These are phyloP conservation scores for Acomys russatus DNA, from an alignment of 2,797 vertebrate genomes.

Conservation along the genomic window DNA sequence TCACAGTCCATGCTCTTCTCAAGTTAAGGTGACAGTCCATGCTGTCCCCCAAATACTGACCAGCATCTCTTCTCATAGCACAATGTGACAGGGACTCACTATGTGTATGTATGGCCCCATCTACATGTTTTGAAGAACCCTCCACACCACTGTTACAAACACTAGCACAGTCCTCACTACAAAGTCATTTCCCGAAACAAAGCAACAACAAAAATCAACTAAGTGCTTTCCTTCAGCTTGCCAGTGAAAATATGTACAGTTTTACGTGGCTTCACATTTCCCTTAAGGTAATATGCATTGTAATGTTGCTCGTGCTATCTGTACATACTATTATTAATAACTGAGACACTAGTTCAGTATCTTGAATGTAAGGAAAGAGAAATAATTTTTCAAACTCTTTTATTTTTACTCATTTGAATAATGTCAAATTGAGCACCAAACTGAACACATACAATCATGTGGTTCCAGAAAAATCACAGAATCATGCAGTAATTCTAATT, in stretches of 20 bases:
- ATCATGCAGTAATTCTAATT: not conserved
- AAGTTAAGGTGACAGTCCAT: constrained; percentile 14
- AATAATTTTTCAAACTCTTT: constrained; percentile 84
- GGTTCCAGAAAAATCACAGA: not conserved
- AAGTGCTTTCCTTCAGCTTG: not conserved
- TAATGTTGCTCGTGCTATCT: not conserved
- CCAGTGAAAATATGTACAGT: not conserved
- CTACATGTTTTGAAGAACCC: constrained; percentile 68
- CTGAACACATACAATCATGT: constrained; percentile 19
- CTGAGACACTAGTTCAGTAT: constrained; percentile 81
- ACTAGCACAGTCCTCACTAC: not conserved
- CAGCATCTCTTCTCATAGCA: not conserved
- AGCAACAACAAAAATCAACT: not conserved
- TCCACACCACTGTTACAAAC: constrained; percentile 33
- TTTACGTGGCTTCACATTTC: constrained; percentile 36
- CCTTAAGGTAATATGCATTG: too few relatives aligned
- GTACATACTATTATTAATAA: constrained; percentile 82
- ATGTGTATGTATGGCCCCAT: constrained; percentile 49
- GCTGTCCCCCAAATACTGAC: constrained; percentile 74
- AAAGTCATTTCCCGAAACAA: constrained; percentile 56
- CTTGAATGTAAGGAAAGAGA: constrained; percentile 85
- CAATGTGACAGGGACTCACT: constrained; percentile 22
- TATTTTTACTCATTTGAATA: constrained; percentile 82
- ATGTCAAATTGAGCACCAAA: constrained; percentile 63
- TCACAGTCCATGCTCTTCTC: constrained; percentile 40